Evolutionary conservation across 2,113 vertebrate genomes (phyloP), one percentile per base, ranked within the genome.

Genomic region (Rhinogobius similis): DNA sequence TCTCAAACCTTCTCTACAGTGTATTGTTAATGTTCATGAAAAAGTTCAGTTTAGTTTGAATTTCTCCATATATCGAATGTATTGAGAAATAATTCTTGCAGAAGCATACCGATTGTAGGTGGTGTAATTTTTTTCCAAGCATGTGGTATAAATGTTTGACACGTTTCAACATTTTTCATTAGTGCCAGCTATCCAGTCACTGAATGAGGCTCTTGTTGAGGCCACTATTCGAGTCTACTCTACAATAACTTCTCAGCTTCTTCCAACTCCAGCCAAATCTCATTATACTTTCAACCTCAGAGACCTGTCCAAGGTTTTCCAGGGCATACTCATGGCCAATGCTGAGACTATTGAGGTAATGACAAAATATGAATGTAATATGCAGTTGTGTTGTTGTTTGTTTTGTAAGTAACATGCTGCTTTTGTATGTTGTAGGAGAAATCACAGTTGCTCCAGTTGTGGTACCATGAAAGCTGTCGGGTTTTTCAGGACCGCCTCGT

Each of bases 201-300:
- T 97, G 62, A 93, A 91, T 0, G 79, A 92, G 27, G 76, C 93
- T 62, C 90, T 98, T 0, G 95, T 98, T 1, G 78, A 91, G n/a
- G 94, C 95, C 62, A 95, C 95, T 3, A 91, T 96, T 79, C 38
- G 13, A 0, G 53, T 96, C 6, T 99, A 96, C 73, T 80, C 83
- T 18, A 94, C 93, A 65, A 93, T 98, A 83, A 95, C 91, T 43
- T 94, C 94, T 48, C 93, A 96, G 86, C 91, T 99, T 68, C 93
- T 98, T 69, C 97, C 97, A 48, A 97, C 96, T 12, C 96, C 97
- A 44, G 89, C 95, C 41, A 97, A 97, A 85, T 96, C 94, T 0
- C 97, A 97, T 86, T 98, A 98, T 71, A 96, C 95, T 23, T 99
- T 98, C 89, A 98, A 96, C 86, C 89, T 98, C 67, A 93, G 96